phyloP scores from a whole-genome alignment of 2,113 vertebrate genomes.

The Lutjanus erythropterus region DNA sequence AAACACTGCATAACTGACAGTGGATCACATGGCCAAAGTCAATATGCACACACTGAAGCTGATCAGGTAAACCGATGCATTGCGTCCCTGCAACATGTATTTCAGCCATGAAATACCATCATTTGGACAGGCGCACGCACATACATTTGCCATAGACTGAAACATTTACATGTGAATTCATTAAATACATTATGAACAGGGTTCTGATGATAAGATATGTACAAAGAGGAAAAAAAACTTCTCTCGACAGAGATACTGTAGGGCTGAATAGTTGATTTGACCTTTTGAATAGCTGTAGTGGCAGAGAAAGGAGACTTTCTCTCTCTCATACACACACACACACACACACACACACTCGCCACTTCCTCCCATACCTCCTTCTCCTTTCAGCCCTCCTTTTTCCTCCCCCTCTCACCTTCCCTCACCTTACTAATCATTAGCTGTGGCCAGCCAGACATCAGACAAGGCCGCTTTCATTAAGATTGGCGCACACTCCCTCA shows the following conservation, averaged over 20 bases:
- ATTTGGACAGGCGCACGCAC: background rate
- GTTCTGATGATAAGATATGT: background rate
- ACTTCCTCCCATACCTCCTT: background rate
- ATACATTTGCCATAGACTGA: too few relatives aligned
- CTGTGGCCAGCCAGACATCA: slow-evolving; percentile 46
- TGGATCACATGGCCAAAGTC: too few relatives aligned
- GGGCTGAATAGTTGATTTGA: background rate
- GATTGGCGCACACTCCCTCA: background rate
- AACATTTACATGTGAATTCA: background rate
- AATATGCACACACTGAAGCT: too few relatives aligned
- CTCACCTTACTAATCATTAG: slow-evolving; percentile 46
- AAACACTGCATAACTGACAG: too few relatives aligned
- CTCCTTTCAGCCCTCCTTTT: fast-evolving
- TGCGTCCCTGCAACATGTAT: too few relatives aligned
- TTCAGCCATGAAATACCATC: too few relatives aligned
- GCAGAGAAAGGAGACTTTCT: background rate
- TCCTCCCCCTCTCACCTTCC: slow-evolving; percentile 3
- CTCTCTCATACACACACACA: background rate
- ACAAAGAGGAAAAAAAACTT: background rate
- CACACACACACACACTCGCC: background rate
- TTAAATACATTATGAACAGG: background rate
- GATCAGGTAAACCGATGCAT: too few relatives aligned
- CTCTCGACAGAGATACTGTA: background rate
- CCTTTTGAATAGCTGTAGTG: slow-evolving; percentile 30
- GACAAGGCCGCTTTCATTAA: slow-evolving; percentile 57